Conservation (phyloP, 2,113 vertebrate species). For the Aegotheles bennettii region DNA sequence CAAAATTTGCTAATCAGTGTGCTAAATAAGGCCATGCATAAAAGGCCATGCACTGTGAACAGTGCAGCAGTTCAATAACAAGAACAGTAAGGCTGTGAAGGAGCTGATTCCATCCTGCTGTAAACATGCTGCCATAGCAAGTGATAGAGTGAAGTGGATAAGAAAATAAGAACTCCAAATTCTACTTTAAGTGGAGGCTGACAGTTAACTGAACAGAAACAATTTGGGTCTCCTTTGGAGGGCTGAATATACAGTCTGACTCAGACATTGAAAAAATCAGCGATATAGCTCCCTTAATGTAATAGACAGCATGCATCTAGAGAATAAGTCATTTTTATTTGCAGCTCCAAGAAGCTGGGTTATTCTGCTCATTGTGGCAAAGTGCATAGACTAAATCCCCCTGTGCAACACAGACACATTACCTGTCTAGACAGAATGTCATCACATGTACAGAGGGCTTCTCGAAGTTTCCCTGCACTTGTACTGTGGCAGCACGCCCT, state of each 20-base stretch:
- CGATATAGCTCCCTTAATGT: background rate
- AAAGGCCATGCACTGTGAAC: background rate
- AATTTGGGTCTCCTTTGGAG: background rate
- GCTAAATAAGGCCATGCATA: background rate
- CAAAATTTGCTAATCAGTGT: background rate
- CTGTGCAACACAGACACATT: background rate
- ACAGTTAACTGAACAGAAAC: background rate
- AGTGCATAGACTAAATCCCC: background rate
- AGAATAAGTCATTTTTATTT: background rate
- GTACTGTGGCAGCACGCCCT: conserved; percentile 92
- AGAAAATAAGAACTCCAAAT: background rate
- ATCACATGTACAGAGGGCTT: conserved; percentile 79
- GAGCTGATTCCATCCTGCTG: background rate
- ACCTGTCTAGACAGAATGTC: conserved; percentile 89
- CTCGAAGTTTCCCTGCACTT: conserved; percentile 83
- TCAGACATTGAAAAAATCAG: background rate
- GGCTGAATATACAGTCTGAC: background rate
- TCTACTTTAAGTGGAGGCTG: background rate
- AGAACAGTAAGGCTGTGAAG: background rate
- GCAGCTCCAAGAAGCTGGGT: background rate
- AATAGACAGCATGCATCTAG: background rate
- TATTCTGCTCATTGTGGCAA: background rate
- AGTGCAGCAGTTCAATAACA: background rate
- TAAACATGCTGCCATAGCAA: background rate
- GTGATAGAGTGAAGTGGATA: background rate